Evolutionary conservation across 1,140 invertebrate species (phyloP).

Genomic region (Episyrphus balteatus): DNA sequence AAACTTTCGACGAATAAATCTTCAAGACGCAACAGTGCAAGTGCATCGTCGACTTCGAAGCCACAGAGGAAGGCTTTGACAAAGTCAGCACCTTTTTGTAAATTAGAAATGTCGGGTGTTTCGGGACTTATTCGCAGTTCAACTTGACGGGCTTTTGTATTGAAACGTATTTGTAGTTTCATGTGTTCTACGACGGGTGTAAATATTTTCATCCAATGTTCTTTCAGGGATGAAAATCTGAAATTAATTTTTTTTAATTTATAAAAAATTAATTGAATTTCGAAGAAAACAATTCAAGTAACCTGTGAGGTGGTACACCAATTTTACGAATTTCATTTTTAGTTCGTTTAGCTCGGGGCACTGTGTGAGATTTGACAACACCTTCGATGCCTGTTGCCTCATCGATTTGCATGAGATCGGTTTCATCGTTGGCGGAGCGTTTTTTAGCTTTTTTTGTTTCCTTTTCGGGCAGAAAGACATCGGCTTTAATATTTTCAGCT

Average conservation of each 20-base stretch:
- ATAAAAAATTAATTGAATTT: constrained; percentile 10
- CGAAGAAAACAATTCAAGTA: constrained; percentile 6
- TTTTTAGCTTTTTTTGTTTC: constrained; percentile 43
- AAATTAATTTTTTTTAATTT: constrained; percentile 40
- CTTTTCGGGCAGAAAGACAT: constrained; percentile 42
- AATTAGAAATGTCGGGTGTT: constrained; percentile 76
- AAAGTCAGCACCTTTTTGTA: constrained; percentile 98
- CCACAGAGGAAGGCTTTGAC: constrained; percentile 92
- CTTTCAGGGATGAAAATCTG: constrained; percentile 86
- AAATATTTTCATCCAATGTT: constrained; percentile 96
- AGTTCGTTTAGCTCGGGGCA: constrained; percentile 39
- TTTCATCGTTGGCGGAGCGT: constrained; percentile 38
- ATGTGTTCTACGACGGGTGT: constrained; percentile 92
- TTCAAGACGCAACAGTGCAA: constrained; percentile 89
- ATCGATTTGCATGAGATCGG: constrained; percentile 50
- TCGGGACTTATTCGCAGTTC: constrained; percentile 43
- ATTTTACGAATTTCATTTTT: constrained; percentile 53
- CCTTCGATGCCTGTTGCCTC: constrained; percentile 52
- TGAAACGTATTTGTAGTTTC: constrained; percentile 88
- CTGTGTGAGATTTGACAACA: constrained; percentile 35
- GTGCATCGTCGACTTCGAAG: constrained; percentile 95
- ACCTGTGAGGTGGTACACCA: constrained; percentile 49
- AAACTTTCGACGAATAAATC: constrained; percentile 97
- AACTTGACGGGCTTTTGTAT: constrained; percentile 73
- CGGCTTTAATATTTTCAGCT: constrained; percentile 41